Percentiles rank a stretch among this genome's conserved stretches.
These are phyloP conservation scores for Campoletis raptor DNA, from an alignment of 2,888 invertebrate species.

Conservation along the genomic window DNA sequence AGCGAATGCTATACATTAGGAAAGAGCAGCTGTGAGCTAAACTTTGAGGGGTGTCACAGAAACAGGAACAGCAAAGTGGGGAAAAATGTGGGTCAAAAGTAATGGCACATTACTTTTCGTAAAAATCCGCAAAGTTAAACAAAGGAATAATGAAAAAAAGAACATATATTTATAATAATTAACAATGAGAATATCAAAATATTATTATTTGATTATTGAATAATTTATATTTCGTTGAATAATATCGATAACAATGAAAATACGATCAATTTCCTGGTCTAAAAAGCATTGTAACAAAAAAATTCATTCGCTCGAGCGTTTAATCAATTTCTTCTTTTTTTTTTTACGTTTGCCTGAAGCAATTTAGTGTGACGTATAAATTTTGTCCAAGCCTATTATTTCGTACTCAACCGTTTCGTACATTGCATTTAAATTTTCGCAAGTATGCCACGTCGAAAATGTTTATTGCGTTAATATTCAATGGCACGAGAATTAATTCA, in stretches of 20 bases:
- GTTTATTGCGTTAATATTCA: constrained; percentile 43
- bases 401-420: background rate
- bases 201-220: too few relatives aligned
- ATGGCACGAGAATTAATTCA: constrained; percentile 27
- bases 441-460: constrained; percentile 9
- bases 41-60: too few relatives aligned
- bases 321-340: constrained; percentile 8
- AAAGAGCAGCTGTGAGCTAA: too few relatives aligned
- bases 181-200: too few relatives aligned
- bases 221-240: background rate
- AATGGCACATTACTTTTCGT: too few relatives aligned
- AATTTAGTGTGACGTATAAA: constrained; percentile 40
- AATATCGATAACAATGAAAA: background rate
- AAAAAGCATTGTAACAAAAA: background rate
- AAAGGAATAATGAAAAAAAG: background rate
- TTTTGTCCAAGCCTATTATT: constrained; percentile 12
- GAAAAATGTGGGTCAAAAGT: too few relatives aligned
- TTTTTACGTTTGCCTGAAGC: constrained; percentile 3
- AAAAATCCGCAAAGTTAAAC: background rate
- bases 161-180: background rate
- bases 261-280: background rate
- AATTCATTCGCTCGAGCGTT: constrained; percentile 5
- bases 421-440: background rate
- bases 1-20: too few relatives aligned
- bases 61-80: too few relatives aligned